Evolutionary conservation across 2,888 invertebrate genomes (phyloP), one percentile per base, ranked within the genome.

Genomic region (Dione juno): DNA sequence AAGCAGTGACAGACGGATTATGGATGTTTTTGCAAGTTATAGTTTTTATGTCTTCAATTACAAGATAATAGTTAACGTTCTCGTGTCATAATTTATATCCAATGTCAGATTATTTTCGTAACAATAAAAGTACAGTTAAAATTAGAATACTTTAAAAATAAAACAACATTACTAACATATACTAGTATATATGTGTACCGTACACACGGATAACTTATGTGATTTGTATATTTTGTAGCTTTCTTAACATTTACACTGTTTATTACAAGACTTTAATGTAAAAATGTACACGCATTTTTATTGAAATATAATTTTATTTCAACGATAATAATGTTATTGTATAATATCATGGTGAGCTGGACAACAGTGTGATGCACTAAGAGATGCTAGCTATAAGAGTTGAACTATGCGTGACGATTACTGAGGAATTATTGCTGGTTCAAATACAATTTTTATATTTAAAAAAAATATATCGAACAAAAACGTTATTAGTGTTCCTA

Each of bases 1-100:
- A 69, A 54, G 50, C 59, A 74, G 57, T 76, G 74, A 73, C 73
- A 71, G 74, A 68, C 69, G 74, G 79, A 80, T 83, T 82, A 80
- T 76, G 79, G 75, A 75, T 54, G 66, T 77, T 79, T 71, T 76
- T 72, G 58, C 68, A 13, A 35, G 14, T 45, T 40, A 28, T 35
- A 40, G 40, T 69, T 71, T 72, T 70, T 72, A 19, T 41, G 37
- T 14, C 63, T 7, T 72, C 57, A 70, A 21, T 54, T 59, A 67
- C 37, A 53, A 61, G 43, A 28, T 67, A 37, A 50, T 52, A 14
- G 37, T 64, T 50, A 64, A 52, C 35, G 40, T 52, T 50, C 52
- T 63, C 45, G 21, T 45, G 68, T 35, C 68, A 45, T 54, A 53
- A 69, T 63, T 53, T 21, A 37, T 14, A 11, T 50, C 37, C 10